Conservation (phyloP, 1,140 invertebrate genomes). For the Lysiphlebus fabarum region DNA sequence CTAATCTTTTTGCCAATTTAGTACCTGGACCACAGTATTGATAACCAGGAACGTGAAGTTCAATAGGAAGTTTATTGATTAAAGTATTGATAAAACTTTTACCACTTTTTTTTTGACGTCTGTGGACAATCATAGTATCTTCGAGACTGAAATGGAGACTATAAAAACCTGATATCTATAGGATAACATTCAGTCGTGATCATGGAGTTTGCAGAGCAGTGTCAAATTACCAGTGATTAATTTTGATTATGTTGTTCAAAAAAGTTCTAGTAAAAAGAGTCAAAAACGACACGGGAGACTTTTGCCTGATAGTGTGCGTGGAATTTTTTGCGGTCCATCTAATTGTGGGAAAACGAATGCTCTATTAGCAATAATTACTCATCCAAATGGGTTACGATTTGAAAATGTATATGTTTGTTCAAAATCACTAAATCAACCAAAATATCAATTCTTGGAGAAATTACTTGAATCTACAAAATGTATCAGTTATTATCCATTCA, state of each 20-base stretch:
- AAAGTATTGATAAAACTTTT: not conserved
- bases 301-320: no score
- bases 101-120: not conserved
- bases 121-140: no score
- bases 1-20: not conserved
- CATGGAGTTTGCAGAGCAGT: no score
- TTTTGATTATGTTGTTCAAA: no score
- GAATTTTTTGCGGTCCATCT: no score
- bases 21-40: conserved; percentile 3
- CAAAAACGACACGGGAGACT: no score
- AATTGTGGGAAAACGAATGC: conserved; percentile 7
- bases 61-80: conserved; percentile 9
- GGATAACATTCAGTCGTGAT: no score
- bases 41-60: conserved; percentile 5
- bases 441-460: not conserved
- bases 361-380: not conserved
- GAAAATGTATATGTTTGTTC: conserved; percentile 4
- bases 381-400: not conserved
- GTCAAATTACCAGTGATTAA: no score
- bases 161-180: no score
- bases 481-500: no score
- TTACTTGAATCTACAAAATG: no score
- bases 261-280: no score
- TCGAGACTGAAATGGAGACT: not conserved
- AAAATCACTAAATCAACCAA: not conserved